Percentiles rank a stretch among this genome's conserved stretches.
phyloP scores from a whole-genome alignment of 2,113 vertebrate species.

The Oreotrochilus melanogaster region DNA sequence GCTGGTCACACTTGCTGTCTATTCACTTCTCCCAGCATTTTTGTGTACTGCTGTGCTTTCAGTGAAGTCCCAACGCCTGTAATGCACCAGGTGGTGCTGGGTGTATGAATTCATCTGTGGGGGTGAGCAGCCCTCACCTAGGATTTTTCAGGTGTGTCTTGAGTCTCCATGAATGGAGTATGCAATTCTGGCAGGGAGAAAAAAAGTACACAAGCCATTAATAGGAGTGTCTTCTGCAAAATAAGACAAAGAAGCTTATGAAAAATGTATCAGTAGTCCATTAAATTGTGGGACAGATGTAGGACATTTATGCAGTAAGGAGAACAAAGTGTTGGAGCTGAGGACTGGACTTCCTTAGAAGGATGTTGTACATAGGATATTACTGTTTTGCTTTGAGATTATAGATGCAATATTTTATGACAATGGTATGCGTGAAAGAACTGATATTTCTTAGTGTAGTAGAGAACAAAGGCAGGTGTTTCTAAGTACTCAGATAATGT shows the following conservation, averaged over 20 bases:
- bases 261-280: not conserved
- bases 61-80: fast-evolving
- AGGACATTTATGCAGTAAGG: not conserved
- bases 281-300: not conserved
- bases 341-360: not conserved
- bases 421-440: not conserved
- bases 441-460: not conserved
- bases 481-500: not conserved
- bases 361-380: not conserved
- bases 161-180: not conserved
- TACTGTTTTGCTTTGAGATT: not conserved
- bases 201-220: too few relatives aligned
- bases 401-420: not conserved
- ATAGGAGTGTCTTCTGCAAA: not conserved
- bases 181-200: not conserved
- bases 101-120: not conserved
- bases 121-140: not conserved
- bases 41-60: not conserved
- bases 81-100: not conserved
- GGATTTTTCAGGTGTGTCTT: not conserved
- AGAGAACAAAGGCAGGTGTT: not conserved
- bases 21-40: not conserved
- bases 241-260: not conserved
- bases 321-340: not conserved
- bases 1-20: not conserved